Conservation (phyloP, 1,140 invertebrate species). For the Meloidogyne exigua region DNA sequence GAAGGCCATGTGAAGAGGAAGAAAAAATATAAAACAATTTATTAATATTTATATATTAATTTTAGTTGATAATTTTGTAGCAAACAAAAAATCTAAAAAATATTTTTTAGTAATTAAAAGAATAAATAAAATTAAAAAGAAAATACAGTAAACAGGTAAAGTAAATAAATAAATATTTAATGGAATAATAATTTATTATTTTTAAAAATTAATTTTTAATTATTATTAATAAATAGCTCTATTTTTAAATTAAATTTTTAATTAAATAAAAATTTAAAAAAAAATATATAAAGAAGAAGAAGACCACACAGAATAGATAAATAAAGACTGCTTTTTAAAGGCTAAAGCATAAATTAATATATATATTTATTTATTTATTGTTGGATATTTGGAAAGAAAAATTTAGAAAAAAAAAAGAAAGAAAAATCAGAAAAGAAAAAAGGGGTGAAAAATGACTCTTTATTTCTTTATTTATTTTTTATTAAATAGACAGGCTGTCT, state of each 20-base stretch:
- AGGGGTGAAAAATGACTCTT: neutral
- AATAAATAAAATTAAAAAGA: too few species aligned
- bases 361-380: neutral
- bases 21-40: neutral
- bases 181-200: too few species aligned
- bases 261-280: too few species aligned
- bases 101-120: too few species aligned
- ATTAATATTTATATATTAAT: neutral
- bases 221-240: too few species aligned
- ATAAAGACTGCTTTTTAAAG: neutral
- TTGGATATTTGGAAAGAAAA: neutral
- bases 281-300: too few species aligned
- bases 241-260: too few species aligned
- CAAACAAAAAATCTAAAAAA: too few species aligned
- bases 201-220: too few species aligned
- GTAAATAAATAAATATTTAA: too few species aligned
- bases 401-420: neutral
- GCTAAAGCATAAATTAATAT: neutral
- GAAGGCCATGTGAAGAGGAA: neutral
- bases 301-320: neutral
- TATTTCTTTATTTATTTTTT: neutral
- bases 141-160: too few species aligned
- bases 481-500: neutral
- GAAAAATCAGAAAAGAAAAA: neutral
- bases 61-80: neutral